Evolutionary conservation across 1,140 invertebrate species (phyloP).

Genomic region (Drosophila albomicans): DNA sequence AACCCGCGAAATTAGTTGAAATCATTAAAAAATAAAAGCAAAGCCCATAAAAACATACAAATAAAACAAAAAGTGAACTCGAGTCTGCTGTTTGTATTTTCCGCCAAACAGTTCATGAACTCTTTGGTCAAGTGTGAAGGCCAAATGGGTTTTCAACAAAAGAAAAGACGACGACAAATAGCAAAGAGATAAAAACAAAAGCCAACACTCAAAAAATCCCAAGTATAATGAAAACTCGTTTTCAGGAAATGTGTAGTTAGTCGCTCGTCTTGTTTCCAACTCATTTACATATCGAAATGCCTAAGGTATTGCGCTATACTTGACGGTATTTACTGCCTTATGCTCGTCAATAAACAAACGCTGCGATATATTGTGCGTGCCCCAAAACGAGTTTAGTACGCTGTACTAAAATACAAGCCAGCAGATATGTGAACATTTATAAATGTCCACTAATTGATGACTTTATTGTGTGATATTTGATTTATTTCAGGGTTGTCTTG

Average conservation of each 20-base stretch:
- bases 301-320: conserved; percentile 12
- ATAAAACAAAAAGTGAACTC: conserved; percentile 62
- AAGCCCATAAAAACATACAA: conserved; percentile 21
- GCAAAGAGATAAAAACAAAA: conserved; percentile 13
- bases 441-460: conserved; percentile 3
- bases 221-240: conserved; percentile 52
- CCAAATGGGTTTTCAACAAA: conserved; percentile 57
- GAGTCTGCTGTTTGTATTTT: conserved; percentile 26
- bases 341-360: conserved; percentile 1
- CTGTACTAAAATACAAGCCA: conserved; percentile 13
- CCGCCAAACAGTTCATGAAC: conserved; percentile 65
- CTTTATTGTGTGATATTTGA: conserved; percentile 3
- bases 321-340: conserved; percentile 12
- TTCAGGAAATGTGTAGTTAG: conserved; percentile 25
- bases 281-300: conserved; percentile 43
- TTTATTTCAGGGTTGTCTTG: background rate
- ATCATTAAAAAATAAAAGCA: conserved; percentile 35
- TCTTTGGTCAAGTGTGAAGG: conserved; percentile 79
- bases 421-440: background rate
- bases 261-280: conserved; percentile 17
- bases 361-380: background rate
- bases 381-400: conserved; percentile 26
- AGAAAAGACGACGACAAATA: conserved; percentile 14
- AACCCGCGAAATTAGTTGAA: conserved; percentile 55
- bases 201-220: no score